These are phyloP conservation scores for Dasyornis broadbenti DNA, from an alignment of 2,113 vertebrate species.

Conservation along the genomic window DNA sequence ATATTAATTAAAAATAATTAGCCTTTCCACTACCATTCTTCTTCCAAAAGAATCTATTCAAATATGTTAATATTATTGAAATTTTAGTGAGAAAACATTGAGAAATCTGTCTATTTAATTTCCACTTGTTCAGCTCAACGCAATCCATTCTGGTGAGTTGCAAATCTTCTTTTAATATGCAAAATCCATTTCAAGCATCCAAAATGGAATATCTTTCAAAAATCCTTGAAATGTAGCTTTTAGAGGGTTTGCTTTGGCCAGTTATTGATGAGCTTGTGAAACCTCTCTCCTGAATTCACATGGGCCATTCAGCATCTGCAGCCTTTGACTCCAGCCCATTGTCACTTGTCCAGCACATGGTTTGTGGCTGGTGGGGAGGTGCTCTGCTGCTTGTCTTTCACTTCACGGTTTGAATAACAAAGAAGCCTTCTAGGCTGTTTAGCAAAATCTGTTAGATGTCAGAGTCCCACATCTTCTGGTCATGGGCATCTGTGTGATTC, in stretches of 20 bases:
- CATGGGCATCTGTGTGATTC: background rate
- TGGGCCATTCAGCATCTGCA: background rate
- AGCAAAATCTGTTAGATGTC: background rate
- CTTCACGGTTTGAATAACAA: slow-evolving; percentile 7
- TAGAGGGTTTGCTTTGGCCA: background rate
- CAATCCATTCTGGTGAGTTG: background rate
- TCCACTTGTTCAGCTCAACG: background rate
- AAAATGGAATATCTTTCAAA: background rate
- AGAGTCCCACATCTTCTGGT: background rate
- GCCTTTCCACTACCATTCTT: background rate
- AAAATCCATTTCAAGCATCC: background rate
- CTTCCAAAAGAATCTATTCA: background rate
- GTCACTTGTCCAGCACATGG: background rate
- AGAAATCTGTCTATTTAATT: background rate
- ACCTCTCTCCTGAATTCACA: background rate
- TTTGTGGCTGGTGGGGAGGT: background rate
- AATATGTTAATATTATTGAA: background rate
- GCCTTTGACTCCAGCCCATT: background rate
- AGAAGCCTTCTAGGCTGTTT: background rate
- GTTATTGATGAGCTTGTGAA: background rate
- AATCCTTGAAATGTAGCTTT: background rate
- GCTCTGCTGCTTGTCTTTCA: background rate
- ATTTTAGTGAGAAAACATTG: background rate
- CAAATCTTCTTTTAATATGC: background rate
- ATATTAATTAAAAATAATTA: background rate